phyloP scores from a whole-genome alignment of 2,113 vertebrate species.

The Pachypanchax playfairii region DNA sequence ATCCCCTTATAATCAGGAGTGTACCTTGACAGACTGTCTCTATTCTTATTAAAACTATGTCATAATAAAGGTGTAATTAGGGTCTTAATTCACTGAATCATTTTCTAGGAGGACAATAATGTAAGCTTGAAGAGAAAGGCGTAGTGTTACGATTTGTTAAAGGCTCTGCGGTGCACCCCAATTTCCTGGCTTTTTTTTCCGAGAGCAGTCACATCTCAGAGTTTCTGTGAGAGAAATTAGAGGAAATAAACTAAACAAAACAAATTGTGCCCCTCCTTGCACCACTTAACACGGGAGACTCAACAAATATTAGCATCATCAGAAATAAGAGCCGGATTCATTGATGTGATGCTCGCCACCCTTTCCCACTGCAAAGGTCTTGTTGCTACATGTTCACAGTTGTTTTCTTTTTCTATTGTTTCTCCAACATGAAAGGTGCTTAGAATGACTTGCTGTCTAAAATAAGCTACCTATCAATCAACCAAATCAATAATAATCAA shows the following conservation, averaged over 20 bases:
- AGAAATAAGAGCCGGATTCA: not conserved
- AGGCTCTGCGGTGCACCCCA: not conserved
- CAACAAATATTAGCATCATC: too few relatives aligned
- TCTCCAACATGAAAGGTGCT: not conserved
- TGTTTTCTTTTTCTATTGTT: not conserved
- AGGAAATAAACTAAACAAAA: not conserved
- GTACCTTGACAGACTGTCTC: slow-evolving; percentile 35
- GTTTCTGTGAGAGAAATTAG: not conserved
- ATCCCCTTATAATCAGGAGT: slow-evolving; percentile 60
- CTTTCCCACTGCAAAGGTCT: not conserved
- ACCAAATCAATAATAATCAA: slow-evolving; percentile 42
- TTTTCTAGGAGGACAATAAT: not conserved
- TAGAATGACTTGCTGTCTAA: slow-evolving; percentile 42
- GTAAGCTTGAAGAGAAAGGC: not conserved
- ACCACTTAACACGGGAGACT: too few relatives aligned
- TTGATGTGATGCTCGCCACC: not conserved
- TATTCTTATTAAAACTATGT: slow-evolving; percentile 18
- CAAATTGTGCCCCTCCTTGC: not conserved
- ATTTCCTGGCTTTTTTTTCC: not conserved
- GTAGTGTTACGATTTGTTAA: not conserved
- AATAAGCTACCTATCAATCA: slow-evolving; percentile 57
- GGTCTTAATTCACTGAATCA: not conserved
- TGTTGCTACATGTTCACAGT: not conserved
- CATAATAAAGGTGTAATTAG: slow-evolving; percentile 38
- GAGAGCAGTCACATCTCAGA: not conserved